Conservation (phyloP, 1,140 invertebrate species). For the Aricia agestis region DNA sequence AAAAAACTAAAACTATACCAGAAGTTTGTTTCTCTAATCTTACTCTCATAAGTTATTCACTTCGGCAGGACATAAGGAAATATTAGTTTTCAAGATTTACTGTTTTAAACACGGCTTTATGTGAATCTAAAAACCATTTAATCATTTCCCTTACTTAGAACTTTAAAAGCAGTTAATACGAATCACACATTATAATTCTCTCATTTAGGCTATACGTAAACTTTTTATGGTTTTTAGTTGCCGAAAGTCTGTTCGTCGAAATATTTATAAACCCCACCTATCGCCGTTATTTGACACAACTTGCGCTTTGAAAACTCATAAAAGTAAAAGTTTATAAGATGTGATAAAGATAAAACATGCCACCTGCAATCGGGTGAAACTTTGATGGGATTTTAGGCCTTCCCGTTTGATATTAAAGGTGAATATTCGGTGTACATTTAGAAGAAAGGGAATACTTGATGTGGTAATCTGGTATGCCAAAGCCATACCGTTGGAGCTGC, state of each 20-base stretch:
- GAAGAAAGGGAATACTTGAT: constrained; percentile 62
- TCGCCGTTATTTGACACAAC: constrained; percentile 52
- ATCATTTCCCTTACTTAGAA: constrained; percentile 2
- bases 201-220: background rate
- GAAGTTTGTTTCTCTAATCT: background rate
- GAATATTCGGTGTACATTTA: constrained; percentile 29
- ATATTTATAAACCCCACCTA: constrained; percentile 30
- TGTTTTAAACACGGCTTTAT: background rate
- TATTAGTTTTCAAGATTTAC: background rate
- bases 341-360: constrained; percentile 63
- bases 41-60: background rate
- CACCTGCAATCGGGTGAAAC: constrained; percentile 58
- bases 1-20: too few species aligned
- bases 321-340: constrained; percentile 74
- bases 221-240: constrained; percentile 6
- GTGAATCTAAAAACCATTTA: background rate
- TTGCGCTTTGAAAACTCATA: constrained; percentile 61
- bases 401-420: constrained; percentile 20
- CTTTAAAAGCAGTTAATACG: constrained; percentile 2
- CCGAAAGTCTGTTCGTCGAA: constrained; percentile 5
- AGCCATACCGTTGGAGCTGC: constrained; percentile 57
- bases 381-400: constrained; percentile 19
- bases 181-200: constrained; percentile 5
- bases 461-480: constrained; percentile 68
- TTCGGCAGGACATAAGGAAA: background rate